These are phyloP conservation scores for Halcyon malimbica DNA, from an alignment of 2,113 vertebrate genomes.

Conservation along the genomic window DNA sequence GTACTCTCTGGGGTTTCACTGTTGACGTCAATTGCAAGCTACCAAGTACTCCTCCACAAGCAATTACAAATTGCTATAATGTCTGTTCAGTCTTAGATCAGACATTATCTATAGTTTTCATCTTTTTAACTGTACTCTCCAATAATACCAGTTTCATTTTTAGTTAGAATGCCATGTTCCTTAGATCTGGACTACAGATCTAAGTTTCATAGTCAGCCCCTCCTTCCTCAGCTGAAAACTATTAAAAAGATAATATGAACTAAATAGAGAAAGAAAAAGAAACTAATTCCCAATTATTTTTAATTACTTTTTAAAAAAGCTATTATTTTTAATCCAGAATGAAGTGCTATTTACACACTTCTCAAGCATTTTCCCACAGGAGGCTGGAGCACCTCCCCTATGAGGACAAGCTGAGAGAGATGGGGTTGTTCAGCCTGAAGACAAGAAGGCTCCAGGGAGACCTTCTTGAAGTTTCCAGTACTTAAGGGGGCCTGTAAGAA, in stretches of 20 bases:
- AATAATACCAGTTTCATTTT: not conserved
- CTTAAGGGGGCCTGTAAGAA: not conserved
- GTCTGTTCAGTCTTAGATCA: not conserved
- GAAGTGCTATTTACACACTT: not conserved
- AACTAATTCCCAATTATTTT: not conserved
- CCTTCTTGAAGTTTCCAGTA: not conserved
- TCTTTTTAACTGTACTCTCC: conserved; percentile 2
- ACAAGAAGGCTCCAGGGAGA: not conserved
- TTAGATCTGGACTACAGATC: not conserved
- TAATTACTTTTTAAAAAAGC: not conserved
- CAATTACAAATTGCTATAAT: conserved; percentile 2
- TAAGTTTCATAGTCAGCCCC: not conserved
- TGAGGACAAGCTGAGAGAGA: not conserved
- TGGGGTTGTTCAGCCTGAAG: not conserved
- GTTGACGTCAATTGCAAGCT: conserved; percentile 22
- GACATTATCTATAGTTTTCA: conserved; percentile 1
- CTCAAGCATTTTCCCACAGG: not conserved
- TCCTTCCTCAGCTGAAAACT: not conserved
- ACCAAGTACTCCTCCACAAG: not conserved
- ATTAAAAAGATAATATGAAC: not conserved
- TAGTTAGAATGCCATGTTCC: not conserved
- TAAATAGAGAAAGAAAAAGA: not conserved
- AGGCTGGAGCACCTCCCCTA: not conserved
- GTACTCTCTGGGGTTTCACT: not conserved
- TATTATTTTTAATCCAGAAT: not conserved